Base-by-base conservation (phyloP, 1,140 invertebrate species). In the Hetaerina americana region DNA sequence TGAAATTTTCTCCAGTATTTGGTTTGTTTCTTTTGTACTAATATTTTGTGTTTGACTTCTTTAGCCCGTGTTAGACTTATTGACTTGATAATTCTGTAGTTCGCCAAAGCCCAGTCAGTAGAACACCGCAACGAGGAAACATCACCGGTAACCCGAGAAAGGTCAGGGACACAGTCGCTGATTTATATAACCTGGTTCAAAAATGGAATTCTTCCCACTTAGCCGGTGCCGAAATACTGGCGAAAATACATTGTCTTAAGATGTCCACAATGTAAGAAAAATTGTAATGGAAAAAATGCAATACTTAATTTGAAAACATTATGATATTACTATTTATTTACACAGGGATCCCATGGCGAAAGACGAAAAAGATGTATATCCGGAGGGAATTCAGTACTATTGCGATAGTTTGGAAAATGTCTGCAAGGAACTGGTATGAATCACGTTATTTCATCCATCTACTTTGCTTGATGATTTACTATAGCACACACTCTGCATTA, bases 171-270 rank as follows among this genome's bases (percentile, higher is more conserved):
- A 66, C 18, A 8, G 71, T 49, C 0, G 73, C 73, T 1, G 73
- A 74, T 71, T 26, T 74, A 31, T 74, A 67, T 68, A 74, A 74
- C n/a, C 26, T 27, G 24, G 69, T 74, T 66, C 73, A 74, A 68
- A 71, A 74, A 70, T 74, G 73, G 73, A 74, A 74, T 27, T 68
- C 26, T 0, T 40, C 27, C 18, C 68, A 70, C 29, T 26, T 70
- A 15, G 12, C 26, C 0, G 73, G 73, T 12, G 70, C 68, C n/a
- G 12, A 18, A 0, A 40, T 73, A 22, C 67, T 73, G 31, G 2
- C 29, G 18, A 71, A 72, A 40, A 73, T 73, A 66, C 49, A 25
- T 10, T 8, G 27, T 57, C 18, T 66, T 71, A 18, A 18, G 18
- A 26, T 49, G 22, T 72, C 24, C 24, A 72, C 15, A 5, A 57